phyloP scores from a whole-genome alignment of 1,140 invertebrate species.

The Caenorhabditis tropicalis region DNA sequence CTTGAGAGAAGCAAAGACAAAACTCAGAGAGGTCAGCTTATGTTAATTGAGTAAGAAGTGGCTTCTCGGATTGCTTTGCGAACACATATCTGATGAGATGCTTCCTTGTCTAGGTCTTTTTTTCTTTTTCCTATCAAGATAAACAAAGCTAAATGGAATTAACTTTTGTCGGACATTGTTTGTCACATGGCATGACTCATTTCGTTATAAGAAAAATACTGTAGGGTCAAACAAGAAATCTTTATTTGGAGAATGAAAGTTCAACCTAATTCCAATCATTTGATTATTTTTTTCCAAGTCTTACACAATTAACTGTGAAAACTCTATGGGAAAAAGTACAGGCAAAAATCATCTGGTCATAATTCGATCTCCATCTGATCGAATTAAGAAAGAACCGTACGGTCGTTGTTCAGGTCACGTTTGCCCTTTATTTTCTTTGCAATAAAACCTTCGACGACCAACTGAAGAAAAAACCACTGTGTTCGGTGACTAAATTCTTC shows the following conservation, averaged over 20 bases:
- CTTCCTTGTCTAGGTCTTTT: background rate
- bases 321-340: background rate
- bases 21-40: slow-evolving; percentile 10
- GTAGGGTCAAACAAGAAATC: too few species aligned
- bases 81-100: background rate
- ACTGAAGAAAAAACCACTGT: background rate
- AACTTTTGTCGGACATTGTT: too few species aligned
- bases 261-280: too few species aligned
- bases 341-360: background rate
- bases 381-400: slow-evolving; percentile 9
- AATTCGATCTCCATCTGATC: slow-evolving; percentile 26
- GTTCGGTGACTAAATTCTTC: background rate
- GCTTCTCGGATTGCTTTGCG: slow-evolving; percentile 1
- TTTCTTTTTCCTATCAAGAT: background rate
- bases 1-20: background rate
- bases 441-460: slow-evolving; percentile 9
- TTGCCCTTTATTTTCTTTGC: background rate
- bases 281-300: too few species aligned
- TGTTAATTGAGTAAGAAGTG: slow-evolving; percentile 34
- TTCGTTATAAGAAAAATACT: too few species aligned
- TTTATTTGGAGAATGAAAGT: too few species aligned
- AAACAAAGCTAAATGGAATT: background rate
- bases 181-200: too few species aligned
- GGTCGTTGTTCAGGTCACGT: background rate
- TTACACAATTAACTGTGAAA: background rate